Evolutionary conservation across 2,113 vertebrate genomes (phyloP).

Genomic region (Hippotragus niger): DNA sequence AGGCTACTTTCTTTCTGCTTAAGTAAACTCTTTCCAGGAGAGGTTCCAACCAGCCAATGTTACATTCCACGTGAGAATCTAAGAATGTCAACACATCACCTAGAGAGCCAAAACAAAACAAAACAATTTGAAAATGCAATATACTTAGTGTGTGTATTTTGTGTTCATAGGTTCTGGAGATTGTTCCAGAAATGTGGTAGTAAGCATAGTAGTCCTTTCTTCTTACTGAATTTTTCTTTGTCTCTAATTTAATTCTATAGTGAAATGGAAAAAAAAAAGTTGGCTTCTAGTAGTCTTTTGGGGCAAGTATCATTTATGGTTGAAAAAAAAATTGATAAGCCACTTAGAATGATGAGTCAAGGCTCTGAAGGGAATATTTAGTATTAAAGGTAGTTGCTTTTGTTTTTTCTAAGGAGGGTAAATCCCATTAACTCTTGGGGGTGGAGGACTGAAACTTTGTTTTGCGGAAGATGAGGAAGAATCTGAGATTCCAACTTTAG

Average conservation of each 20-base stretch:
- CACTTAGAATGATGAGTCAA: neutral
- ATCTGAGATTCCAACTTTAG: neutral
- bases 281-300: neutral
- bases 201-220: neutral
- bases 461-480: neutral
- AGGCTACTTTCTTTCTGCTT: slow-evolving; percentile 90
- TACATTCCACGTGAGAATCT: slow-evolving; percentile 97
- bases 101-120: slow-evolving; percentile 58
- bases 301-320: neutral
- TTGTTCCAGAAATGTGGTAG: neutral
- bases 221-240: neutral
- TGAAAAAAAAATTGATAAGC: neutral
- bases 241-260: neutral
- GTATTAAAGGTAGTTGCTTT: neutral
- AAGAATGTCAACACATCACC: slow-evolving; percentile 95
- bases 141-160: neutral
- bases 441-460: neutral
- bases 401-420: neutral
- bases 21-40: slow-evolving; percentile 90
- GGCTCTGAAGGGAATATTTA: neutral
- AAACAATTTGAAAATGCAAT: neutral
- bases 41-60: slow-evolving; percentile 97
- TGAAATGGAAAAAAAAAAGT: neutral
- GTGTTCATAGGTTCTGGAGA: neutral
- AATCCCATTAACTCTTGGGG: neutral